Base-by-base conservation (phyloP, 2,113 vertebrate species). In the Stercorarius parasiticus region DNA sequence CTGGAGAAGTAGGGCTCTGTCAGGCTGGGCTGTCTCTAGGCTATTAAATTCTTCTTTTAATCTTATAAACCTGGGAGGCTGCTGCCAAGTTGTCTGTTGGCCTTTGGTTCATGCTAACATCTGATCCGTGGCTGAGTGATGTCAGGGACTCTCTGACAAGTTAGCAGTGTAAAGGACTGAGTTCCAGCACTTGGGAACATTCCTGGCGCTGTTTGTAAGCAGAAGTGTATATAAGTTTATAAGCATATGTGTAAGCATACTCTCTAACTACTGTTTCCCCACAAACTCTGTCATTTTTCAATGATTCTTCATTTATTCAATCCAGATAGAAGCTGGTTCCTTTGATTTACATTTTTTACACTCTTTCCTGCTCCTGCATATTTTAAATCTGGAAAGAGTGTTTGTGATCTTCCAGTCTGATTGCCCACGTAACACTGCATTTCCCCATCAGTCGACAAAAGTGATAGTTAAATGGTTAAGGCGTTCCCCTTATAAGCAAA, bases 181-280 rank as follows among this genome's bases (percentile, higher is more conserved):
- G 32, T 94, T 96, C 70, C 82, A 94, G 92, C 65, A 36, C 95
- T 94, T 96, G 90, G 77, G 95, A 95, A 82, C 40, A 88, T 93
- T 97, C 45, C 95, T 97, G 96, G 96, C 82, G 25, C 95, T 96
- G 93, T 97, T 97, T 96, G 96, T 97, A 95, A 97, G 96, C 96
- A 97, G 87, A 95, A 97, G 93, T 95, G 92, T 95, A 95, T 97
- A 83, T 93, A 96, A 95, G 96, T 92, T 96, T 95, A 94, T 93
- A 96, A 96, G 96, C 96, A 96, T 96, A 97, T 97, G 96, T 97
- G 96, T 96, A 97, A 97, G 96, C 96, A 97, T 97, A 96, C 87
- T 96, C 82, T 96, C 62, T 88, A 94, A 82, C 89, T 95, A 95
- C 91, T 97, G 93, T 97, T 97, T 95, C 86, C 95, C 95, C 86